Evolutionary conservation across 2,888 invertebrate genomes (phyloP).

Genomic region (Synergus laeviventris): DNA sequence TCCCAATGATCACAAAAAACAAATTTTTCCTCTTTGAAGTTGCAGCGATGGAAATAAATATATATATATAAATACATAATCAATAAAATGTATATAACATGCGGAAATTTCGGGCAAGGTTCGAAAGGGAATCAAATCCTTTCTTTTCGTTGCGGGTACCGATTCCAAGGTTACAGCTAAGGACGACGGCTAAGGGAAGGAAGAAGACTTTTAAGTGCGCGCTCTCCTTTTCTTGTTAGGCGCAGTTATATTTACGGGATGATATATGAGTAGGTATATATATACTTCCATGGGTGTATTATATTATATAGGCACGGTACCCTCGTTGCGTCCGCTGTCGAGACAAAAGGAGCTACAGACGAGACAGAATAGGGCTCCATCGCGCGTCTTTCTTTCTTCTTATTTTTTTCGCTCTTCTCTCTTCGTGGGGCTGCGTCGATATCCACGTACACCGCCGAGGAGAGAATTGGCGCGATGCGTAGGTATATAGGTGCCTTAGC

Average conservation of each 20-base stretch:
- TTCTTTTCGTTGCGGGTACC: not conserved
- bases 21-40: not conserved
- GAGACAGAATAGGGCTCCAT: slow-evolving; percentile 44
- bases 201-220: slow-evolving; percentile 45
- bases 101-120: too few relatives aligned
- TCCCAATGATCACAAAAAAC: not conserved
- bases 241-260: slow-evolving; percentile 48
- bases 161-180: slow-evolving; percentile 39
- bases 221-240: slow-evolving; percentile 50
- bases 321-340: slow-evolving; percentile 50
- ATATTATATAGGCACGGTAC: slow-evolving; percentile 29
- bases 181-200: slow-evolving; percentile 33
- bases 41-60: too few relatives aligned
- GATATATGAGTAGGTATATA: slow-evolving; percentile 46
- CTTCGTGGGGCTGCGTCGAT: slow-evolving; percentile 53
- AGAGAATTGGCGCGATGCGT: slow-evolving; percentile 57
- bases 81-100: too few relatives aligned
- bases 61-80: too few relatives aligned
- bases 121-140: not conserved
- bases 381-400: slow-evolving; percentile 51
- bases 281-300: slow-evolving; percentile 45
- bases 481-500: slow-evolving; percentile 53
- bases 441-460: slow-evolving; percentile 55
- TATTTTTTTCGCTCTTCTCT: slow-evolving; percentile 50
- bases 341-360: slow-evolving; percentile 57